Conservation (phyloP, 1,140 invertebrate genomes). For the Argopecten irradians region DNA sequence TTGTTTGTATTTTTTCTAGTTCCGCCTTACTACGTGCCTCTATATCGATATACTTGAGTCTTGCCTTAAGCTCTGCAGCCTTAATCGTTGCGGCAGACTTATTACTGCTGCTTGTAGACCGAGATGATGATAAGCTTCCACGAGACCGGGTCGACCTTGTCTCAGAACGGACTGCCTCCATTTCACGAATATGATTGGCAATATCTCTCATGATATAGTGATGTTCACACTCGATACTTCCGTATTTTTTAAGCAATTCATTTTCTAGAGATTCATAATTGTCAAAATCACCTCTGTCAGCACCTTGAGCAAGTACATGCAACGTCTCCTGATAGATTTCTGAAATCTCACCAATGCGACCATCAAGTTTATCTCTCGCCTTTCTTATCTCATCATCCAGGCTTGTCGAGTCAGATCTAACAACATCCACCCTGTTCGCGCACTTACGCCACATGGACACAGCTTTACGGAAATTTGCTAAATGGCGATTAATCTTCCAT, state of each 20-base stretch:
- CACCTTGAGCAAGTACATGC: not conserved
- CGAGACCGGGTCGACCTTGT: not conserved
- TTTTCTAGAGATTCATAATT: not conserved
- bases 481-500: not conserved
- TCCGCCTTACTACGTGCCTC: constrained; percentile 26
- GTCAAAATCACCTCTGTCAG: not conserved
- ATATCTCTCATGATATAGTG: not conserved
- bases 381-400: not conserved
- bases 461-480: not conserved
- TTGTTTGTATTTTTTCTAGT: constrained; percentile 22
- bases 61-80: constrained; percentile 30
- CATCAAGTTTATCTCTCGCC: not conserved
- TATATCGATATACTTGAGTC: constrained; percentile 29
- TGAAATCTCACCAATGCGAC: not conserved
- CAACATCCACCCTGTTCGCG: not conserved
- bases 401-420: not conserved
- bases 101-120: not conserved
- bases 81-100: not conserved
- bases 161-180: not conserved
- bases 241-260: not conserved
- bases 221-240: not conserved
- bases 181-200: not conserved
- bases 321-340: not conserved
- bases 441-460: not conserved
- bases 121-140: not conserved